Percentiles rank a stretch among this genome's conserved stretches.
Evolutionary conservation across 2,888 invertebrate species (phyloP).

Genomic region (Sussaba pulchella): DNA sequence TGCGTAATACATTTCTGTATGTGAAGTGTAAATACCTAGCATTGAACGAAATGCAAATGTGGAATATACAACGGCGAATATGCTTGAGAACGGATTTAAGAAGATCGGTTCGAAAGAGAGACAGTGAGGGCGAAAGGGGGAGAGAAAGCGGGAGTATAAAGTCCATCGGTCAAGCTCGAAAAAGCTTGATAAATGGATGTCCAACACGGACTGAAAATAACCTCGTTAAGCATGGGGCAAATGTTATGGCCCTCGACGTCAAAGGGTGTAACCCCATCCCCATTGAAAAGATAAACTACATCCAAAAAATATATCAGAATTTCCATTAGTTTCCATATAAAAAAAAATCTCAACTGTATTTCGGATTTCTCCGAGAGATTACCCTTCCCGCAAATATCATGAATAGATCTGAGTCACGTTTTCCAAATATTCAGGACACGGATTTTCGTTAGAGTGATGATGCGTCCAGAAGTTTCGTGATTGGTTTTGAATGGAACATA

Average conservation of each 20-base stretch:
- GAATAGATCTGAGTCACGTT: too few species aligned
- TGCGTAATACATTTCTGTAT: slow-evolving; percentile 1
- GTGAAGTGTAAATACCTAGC: neutral
- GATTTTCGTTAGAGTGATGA: too few species aligned
- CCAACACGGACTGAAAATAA: slow-evolving; percentile 37
- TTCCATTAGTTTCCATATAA: neutral
- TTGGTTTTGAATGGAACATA: slow-evolving; percentile 3
- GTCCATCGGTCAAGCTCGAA: slow-evolving; percentile 78
- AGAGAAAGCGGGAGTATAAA: slow-evolving; percentile 63
- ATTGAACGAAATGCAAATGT: slow-evolving; percentile 17
- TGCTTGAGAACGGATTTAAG: slow-evolving; percentile 52
- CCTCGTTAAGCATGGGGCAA: slow-evolving; percentile 34
- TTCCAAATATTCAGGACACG: too few species aligned
- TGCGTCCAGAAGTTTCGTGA: neutral
- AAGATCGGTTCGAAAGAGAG: slow-evolving; percentile 45
- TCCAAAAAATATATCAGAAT: too few species aligned
- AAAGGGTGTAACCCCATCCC: slow-evolving; percentile 55
- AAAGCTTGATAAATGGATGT: slow-evolving; percentile 83
- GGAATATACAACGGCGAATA: slow-evolving; percentile 41
- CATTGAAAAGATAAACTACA: too few species aligned
- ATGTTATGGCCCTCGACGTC: slow-evolving; percentile 35
- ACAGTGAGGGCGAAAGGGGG: slow-evolving; percentile 9
- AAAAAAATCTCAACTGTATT: too few species aligned
- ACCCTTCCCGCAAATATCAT: too few species aligned
- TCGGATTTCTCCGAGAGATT: neutral